Evolutionary conservation across 1,140 invertebrate genomes (phyloP).

Genomic region (Apis dorsata): DNA sequence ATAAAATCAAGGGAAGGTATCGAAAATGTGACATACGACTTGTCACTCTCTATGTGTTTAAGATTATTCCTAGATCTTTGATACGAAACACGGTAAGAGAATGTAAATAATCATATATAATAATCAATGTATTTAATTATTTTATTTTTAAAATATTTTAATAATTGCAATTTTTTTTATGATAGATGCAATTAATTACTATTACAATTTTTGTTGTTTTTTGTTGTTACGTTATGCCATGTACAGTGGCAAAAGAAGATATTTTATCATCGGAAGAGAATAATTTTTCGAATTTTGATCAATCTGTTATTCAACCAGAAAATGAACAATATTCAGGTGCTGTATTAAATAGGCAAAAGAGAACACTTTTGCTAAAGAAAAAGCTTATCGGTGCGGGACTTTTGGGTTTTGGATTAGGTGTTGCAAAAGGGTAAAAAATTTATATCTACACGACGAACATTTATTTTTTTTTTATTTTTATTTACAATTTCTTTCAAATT

Average conservation of each 20-base stretch:
- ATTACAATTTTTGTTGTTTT: slow-evolving; percentile 43
- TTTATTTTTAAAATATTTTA: background rate
- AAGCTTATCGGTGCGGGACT: slow-evolving; percentile 74
- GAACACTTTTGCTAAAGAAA: slow-evolving; percentile 75
- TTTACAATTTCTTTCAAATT: background rate
- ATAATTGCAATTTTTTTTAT: background rate
- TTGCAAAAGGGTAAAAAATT: slow-evolving; percentile 72
- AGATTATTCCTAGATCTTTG: background rate
- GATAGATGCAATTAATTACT: slow-evolving; percentile 67
- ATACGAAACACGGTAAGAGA: background rate
- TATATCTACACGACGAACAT: background rate
- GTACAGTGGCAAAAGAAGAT: slow-evolving; percentile 49
- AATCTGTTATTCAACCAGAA: slow-evolving; percentile 11
- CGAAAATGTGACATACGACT: slow-evolving; percentile 31
- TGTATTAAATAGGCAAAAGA: slow-evolving; percentile 63
- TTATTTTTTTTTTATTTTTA: too few species aligned
- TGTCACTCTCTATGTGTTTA: background rate
- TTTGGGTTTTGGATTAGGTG: slow-evolving; percentile 73
- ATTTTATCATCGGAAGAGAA: slow-evolving; percentile 38
- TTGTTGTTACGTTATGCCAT: slow-evolving; percentile 58
- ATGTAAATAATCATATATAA: background rate
- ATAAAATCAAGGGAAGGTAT: slow-evolving; percentile 67
- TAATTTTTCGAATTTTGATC: slow-evolving; percentile 26
- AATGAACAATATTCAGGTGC: slow-evolving; percentile 9
- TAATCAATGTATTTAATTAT: background rate